These are phyloP conservation scores for Columba livia DNA, from an alignment of 2,113 vertebrate genomes.

Conservation along the genomic window DNA sequence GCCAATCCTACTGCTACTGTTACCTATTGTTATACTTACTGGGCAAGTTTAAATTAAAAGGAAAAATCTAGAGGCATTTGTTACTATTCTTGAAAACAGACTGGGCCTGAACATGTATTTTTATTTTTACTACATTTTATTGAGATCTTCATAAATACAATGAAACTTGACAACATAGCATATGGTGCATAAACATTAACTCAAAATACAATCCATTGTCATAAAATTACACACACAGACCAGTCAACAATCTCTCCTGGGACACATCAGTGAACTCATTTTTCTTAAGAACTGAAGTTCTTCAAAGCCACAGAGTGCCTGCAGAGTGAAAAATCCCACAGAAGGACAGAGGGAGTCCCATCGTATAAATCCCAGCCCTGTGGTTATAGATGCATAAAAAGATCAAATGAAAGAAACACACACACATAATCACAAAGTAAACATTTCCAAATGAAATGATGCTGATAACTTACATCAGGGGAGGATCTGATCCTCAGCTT, in stretches of 20 bases:
- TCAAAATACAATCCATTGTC: slow-evolving; percentile 22
- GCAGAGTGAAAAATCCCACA: slow-evolving; percentile 16
- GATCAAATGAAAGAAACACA: slow-evolving; percentile 30
- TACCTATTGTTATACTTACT: neutral
- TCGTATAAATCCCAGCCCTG: neutral
- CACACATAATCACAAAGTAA: neutral
- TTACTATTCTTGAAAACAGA: slow-evolving; percentile 33
- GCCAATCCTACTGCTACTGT: neutral
- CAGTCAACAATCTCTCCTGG: slow-evolving; percentile 21
- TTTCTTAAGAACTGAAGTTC: slow-evolving; percentile 28
- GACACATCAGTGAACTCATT: slow-evolving; percentile 42
- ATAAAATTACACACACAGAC: slow-evolving; percentile 3
- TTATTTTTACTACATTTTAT: slow-evolving; percentile 21
- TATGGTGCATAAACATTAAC: slow-evolving; percentile 43
- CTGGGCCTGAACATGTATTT: slow-evolving; percentile 1
- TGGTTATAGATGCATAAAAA: neutral
- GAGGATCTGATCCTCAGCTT: neutral
- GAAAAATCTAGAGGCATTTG: neutral
- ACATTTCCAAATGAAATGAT: slow-evolving; percentile 9
- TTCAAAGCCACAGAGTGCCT: slow-evolving; percentile 12
- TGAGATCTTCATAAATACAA: slow-evolving; percentile 28
- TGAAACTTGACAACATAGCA: slow-evolving; percentile 44
- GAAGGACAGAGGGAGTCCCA: slow-evolving; percentile 5
- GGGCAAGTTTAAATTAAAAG: neutral
- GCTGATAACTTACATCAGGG: neutral